phyloP scores from a whole-genome alignment of 2,888 invertebrate genomes.

The Euzophera pinguis region DNA sequence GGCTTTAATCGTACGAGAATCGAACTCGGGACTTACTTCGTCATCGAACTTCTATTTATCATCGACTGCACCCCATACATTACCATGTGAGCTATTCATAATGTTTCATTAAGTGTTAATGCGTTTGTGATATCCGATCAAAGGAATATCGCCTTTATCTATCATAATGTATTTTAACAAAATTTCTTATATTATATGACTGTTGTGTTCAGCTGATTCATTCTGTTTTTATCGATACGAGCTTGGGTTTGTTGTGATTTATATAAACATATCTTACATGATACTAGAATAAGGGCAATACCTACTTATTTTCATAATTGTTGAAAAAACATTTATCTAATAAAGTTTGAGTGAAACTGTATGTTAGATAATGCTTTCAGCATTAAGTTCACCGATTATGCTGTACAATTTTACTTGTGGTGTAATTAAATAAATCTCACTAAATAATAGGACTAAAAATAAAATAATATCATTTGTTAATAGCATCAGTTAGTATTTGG shows the following conservation, averaged over 20 bases:
- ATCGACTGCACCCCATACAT: constrained; percentile 66
- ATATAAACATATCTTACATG: background rate
- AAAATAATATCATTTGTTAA: too few relatives aligned
- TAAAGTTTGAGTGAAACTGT: too few relatives aligned
- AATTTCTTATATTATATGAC: constrained; percentile 23
- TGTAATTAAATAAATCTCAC: too few relatives aligned
- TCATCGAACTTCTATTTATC: constrained; percentile 70
- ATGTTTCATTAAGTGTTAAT: constrained; percentile 76
- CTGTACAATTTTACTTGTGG: too few relatives aligned
- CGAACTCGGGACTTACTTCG: constrained; percentile 54
- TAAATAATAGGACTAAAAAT: too few relatives aligned
- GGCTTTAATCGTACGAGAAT: constrained; percentile 52
- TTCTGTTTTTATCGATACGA: constrained; percentile 19
- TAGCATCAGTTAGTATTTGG: too few relatives aligned
- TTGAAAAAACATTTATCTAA: too few relatives aligned
- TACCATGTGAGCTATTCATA: constrained; percentile 69
- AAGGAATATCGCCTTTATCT: constrained; percentile 26
- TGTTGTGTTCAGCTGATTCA: constrained; percentile 23
- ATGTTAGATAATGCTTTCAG: too few relatives aligned
- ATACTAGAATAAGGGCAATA: too few relatives aligned
- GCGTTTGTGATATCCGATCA: constrained; percentile 51
- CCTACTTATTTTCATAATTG: too few relatives aligned
- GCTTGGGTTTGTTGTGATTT: constrained; percentile 17
- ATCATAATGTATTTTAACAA: constrained; percentile 22
- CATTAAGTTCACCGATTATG: too few relatives aligned